These are phyloP conservation scores for Nannospalax galili DNA, from an alignment of 2,113 vertebrate genomes.

Conservation along the genomic window DNA sequence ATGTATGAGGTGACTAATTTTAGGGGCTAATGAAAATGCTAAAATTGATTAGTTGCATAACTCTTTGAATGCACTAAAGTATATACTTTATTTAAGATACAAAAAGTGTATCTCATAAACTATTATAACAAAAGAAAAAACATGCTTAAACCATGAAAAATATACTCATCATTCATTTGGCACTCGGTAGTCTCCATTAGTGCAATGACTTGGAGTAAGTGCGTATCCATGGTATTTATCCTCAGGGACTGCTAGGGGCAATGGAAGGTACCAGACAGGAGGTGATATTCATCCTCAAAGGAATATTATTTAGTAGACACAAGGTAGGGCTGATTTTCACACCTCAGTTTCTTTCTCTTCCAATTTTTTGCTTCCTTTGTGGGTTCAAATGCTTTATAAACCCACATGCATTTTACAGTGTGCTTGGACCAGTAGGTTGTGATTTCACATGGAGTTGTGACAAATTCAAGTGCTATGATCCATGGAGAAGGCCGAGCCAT, in stretches of 20 bases:
- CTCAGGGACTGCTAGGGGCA: background rate
- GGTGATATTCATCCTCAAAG: background rate
- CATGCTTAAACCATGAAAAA: background rate
- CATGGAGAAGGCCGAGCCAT: background rate
- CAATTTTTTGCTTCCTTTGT: background rate
- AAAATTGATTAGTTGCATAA: background rate
- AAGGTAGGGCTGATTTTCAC: background rate
- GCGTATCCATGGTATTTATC: background rate
- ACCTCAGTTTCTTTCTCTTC: background rate
- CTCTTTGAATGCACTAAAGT: background rate
- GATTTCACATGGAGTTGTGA: background rate
- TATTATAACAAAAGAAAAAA: background rate
- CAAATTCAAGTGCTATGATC: background rate
- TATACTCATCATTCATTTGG: background rate
- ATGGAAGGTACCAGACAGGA: rapidly evolving
- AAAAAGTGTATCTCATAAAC: background rate
- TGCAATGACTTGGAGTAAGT: rapidly evolving
- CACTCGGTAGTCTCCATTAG: background rate
- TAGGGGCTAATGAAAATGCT: background rate
- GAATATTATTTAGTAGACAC: background rate
- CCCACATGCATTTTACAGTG: background rate
- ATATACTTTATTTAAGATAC: background rate
- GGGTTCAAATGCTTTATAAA: background rate
- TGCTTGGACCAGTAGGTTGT: rapidly evolving
- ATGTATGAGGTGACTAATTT: background rate